These are phyloP conservation scores for Yoshiicerus persimilis DNA, from an alignment of 1,140 invertebrate genomes.

Conservation along the genomic window DNA sequence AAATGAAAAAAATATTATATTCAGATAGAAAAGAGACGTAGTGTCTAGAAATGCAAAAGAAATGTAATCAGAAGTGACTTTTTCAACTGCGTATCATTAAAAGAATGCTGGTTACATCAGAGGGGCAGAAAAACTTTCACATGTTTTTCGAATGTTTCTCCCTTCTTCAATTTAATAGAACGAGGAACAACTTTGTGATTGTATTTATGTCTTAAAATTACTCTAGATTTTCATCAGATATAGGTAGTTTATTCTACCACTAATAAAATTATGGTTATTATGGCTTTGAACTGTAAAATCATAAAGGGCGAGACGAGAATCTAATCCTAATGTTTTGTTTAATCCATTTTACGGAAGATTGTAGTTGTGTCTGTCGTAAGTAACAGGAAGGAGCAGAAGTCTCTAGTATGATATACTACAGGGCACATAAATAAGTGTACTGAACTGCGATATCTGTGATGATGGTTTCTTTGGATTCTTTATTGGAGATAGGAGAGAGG, in stretches of 20 bases:
- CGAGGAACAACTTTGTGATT: not conserved
- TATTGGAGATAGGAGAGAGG: conserved; percentile 13
- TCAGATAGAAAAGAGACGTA: not conserved
- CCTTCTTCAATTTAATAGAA: not conserved
- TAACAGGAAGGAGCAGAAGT: no score
- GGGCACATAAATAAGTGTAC: not conserved
- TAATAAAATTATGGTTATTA: conserved; percentile 20
- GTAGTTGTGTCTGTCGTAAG: no score
- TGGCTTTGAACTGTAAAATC: not conserved
- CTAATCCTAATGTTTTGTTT: not conserved
- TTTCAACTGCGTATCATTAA: not conserved
- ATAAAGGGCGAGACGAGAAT: not conserved
- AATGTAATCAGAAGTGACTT: not conserved
- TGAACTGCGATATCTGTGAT: not conserved
- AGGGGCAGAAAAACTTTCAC: not conserved
- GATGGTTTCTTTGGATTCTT: not conserved
- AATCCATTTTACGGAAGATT: not conserved
- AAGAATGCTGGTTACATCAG: not conserved
- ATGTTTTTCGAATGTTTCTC: not conserved
- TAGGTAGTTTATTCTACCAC: not conserved
- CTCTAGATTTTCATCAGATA: not conserved
- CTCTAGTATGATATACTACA: no score
- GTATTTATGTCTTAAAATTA: not conserved
- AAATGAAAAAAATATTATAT: not conserved
- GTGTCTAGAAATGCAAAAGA: no score